Base-by-base conservation (phyloP, 2,797 vertebrate species). In the Nyctalus aviator region DNA sequence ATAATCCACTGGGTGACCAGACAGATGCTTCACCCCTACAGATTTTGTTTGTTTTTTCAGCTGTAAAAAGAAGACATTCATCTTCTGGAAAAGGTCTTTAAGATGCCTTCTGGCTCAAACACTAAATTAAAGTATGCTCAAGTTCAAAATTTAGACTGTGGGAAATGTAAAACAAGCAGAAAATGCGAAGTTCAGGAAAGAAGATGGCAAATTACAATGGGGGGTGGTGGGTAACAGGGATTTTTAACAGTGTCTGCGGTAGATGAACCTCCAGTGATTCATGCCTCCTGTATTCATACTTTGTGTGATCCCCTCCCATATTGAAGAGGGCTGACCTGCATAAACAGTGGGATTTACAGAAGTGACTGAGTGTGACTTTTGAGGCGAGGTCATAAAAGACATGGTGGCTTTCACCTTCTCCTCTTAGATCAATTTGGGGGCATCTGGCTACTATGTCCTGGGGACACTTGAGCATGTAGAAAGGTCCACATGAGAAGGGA, bases 181-280 rank as follows among this genome's bases (percentile, higher is more conserved):
- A 73, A 85, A 79, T 46, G 53, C 69, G 87, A 79, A 72, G 55
- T 35, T 77, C n/a, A 84, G 72, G 46, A 41, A 50, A 84, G n/a
- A 93, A 71, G 46, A 69, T 5, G 12, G 14, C 55, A 21, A 32
- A 68, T 82, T 53, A 41, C 77, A 62, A 6, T 20, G 18, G 7
- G 6, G 50, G 18, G 18, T 25, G 23, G 13, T 4, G 23, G 27
- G 12, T 30, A 6, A 10, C 27, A 75, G 66, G 75, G 27, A 37
- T 25, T 69, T 64, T 44, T 50, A 41, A 17, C 48, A 35, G 30
- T 20, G 30, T 32, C 32, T 35, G 17, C 12, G 30, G n/a, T 21
- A 79, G 46, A 53, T 62, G 32, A 20, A 11, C 17, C 10, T 30
- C 32, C 25, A 8, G 9, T 21, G 27, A 46, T n/a, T 37, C 62